These are phyloP conservation scores for Eupithecia subumbrata DNA, from an alignment of 2,888 invertebrate genomes.

Conservation along the genomic window DNA sequence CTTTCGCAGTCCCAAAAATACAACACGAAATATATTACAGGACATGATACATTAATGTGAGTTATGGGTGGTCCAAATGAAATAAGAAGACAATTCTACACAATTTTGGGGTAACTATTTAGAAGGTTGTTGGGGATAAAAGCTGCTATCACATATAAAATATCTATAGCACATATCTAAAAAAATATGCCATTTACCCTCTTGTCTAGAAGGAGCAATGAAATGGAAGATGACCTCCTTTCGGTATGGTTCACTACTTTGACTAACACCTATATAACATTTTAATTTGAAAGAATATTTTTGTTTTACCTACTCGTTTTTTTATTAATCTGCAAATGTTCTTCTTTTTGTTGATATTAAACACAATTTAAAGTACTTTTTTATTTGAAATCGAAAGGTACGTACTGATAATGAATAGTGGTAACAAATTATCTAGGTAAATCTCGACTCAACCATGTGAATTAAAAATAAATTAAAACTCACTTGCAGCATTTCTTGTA, in stretches of 20 bases:
- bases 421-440: too few species aligned
- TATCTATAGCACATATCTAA: too few species aligned
- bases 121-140: background rate
- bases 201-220: too few species aligned
- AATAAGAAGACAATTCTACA: slow-evolving; percentile 61
- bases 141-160: too few species aligned
- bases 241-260: too few species aligned
- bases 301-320: too few species aligned
- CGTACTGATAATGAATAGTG: background rate
- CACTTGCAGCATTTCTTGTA: background rate
- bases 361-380: background rate
- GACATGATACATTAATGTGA: slow-evolving; percentile 48
- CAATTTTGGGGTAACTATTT: slow-evolving; percentile 41
- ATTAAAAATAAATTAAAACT: background rate
- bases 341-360: too few species aligned
- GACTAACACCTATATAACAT: too few species aligned
- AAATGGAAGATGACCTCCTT: too few species aligned
- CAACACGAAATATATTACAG: slow-evolving; percentile 42
- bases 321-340: too few species aligned
- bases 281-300: too few species aligned
- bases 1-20: slow-evolving; percentile 35
- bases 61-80: slow-evolving; percentile 51
- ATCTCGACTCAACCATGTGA: background rate
- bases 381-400: background rate
- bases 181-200: too few species aligned